Percentiles rank a stretch among this genome's conserved stretches.
Conservation (phyloP, 2,888 invertebrate genomes). For the Camponotus fellah region DNA sequence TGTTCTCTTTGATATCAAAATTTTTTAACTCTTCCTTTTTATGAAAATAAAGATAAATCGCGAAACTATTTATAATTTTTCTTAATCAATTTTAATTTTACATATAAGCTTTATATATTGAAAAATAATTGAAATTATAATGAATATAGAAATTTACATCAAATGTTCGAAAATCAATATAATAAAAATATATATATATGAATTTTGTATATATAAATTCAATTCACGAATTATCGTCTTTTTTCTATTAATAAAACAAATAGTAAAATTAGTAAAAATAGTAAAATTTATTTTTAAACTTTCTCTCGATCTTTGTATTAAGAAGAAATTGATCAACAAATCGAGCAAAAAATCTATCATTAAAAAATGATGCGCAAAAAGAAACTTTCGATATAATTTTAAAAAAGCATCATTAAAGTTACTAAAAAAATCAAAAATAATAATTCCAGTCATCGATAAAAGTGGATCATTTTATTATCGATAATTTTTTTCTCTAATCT, state of each 20-base stretch:
- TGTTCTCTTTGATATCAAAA: not conserved
- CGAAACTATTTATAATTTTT: too few species aligned
- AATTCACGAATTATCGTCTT: not conserved
- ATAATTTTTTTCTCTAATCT: conserved; percentile 28
- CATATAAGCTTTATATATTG: too few species aligned
- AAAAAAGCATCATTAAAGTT: not conserved
- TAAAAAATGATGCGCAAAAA: not conserved
- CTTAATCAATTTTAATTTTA: too few species aligned
- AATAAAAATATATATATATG: too few species aligned
- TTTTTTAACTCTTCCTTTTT: too few species aligned
- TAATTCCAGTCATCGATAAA: conserved; percentile 11
- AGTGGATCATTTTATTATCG: not conserved
- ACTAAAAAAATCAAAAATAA: not conserved
- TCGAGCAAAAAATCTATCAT: not conserved
- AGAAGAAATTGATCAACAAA: not conserved
- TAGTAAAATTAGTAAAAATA: not conserved
- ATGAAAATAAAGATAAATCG: too few species aligned
- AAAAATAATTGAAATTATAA: too few species aligned
- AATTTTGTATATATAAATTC: too few species aligned
- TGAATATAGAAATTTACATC: too few species aligned
- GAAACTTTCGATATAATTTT: conserved; percentile 2
- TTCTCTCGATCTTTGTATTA: not conserved
- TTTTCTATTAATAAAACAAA: not conserved
- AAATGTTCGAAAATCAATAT: too few species aligned
- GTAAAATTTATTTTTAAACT: not conserved